Evolutionary conservation across 2,888 invertebrate genomes (phyloP).

Genomic region (Steinernema scapterisci): DNA sequence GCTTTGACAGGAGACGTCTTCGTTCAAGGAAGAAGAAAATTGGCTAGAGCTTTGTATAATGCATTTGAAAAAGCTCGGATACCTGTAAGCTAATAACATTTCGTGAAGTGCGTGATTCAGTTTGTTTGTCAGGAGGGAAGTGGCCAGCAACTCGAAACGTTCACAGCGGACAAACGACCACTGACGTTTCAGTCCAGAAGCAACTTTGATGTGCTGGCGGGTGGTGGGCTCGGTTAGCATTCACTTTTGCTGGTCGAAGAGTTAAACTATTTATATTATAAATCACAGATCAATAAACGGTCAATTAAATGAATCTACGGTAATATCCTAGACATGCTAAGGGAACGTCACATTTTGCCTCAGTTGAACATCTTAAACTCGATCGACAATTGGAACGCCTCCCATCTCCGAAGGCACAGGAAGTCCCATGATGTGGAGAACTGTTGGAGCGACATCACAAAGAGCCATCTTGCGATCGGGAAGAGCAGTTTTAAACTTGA

Average conservation of each 20-base stretch:
- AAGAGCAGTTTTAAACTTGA: slow-evolving; percentile 50
- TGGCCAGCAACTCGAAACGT: background rate
- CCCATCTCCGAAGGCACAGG: slow-evolving; percentile 67
- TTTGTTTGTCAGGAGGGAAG: too few species aligned
- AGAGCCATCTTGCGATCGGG: slow-evolving; percentile 67
- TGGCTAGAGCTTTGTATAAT: background rate
- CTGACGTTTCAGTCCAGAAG: background rate
- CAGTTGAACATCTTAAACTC: background rate
- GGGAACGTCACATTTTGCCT: too few species aligned
- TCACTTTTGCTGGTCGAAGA: background rate
- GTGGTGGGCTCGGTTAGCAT: slow-evolving; percentile 26
- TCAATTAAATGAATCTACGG: background rate
- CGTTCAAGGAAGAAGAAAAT: background rate
- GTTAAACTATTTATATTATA: background rate
- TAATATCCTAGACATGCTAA: background rate
- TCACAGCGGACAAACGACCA: background rate
- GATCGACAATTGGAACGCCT: slow-evolving; percentile 59
- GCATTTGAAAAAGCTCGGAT: background rate
- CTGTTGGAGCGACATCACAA: slow-evolving; percentile 70
- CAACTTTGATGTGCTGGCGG: slow-evolving; percentile 33
- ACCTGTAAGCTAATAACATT: background rate
- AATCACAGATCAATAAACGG: slow-evolving; percentile 9
- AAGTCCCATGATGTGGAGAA: slow-evolving; percentile 68
- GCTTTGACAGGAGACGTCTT: background rate
- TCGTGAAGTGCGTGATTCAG: too few species aligned